Conservation (phyloP, 2,113 vertebrate species). For the Tragelaphus imberbis region DNA sequence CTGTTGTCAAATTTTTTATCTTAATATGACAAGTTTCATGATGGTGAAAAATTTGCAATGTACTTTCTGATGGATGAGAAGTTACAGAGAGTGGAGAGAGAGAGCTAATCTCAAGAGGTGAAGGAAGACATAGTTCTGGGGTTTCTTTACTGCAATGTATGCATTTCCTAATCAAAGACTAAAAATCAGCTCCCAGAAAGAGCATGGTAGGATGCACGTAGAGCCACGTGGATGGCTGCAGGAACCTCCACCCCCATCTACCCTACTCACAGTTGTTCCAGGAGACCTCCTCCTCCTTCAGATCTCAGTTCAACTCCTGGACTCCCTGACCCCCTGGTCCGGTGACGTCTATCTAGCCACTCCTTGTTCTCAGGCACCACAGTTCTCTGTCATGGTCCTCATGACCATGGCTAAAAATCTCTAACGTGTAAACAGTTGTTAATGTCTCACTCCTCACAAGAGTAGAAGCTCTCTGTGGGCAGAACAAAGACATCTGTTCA, state of each 20-base stretch:
- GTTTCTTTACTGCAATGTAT: not conserved
- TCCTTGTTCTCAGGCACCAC: not conserved
- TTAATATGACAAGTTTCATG: not conserved
- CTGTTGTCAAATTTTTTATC: not conserved
- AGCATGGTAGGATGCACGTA: fast-evolving
- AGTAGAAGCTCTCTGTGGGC: not conserved
- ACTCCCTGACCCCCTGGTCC: not conserved
- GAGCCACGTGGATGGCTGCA: not conserved
- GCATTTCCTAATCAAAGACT: not conserved
- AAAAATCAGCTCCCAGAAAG: not conserved
- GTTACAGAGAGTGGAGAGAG: not conserved
- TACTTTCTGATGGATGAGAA: not conserved
- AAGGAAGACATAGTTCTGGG: not conserved
- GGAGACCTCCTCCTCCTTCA: not conserved
- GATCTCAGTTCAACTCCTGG: not conserved
- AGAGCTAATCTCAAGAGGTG: not conserved
- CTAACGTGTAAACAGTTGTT: not conserved
- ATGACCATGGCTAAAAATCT: not conserved
- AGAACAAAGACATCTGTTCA: not conserved
- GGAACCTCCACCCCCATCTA: fast-evolving
- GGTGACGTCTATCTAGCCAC: no score
- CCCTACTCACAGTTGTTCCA: not conserved
- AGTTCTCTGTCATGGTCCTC: no score
- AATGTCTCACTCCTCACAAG: not conserved
- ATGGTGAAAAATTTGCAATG: not conserved